These are phyloP conservation scores for Drosophila nasuta DNA, from an alignment of 1,140 invertebrate species.

Conservation along the genomic window DNA sequence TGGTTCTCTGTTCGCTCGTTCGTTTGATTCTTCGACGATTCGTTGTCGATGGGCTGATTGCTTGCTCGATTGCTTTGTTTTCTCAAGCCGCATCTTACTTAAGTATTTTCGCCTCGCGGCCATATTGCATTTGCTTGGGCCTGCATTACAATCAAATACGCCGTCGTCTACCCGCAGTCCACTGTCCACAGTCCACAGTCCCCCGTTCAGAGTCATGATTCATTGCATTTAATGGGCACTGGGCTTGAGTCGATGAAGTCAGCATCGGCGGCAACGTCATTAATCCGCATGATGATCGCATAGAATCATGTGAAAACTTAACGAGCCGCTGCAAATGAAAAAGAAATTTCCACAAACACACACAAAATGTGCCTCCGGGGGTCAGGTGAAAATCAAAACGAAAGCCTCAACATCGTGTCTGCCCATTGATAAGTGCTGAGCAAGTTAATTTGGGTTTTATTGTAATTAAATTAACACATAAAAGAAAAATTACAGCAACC, in stretches of 20 bases:
- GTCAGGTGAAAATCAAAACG: conserved; percentile 28
- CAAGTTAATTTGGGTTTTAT: conserved; percentile 78
- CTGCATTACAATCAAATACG: conserved; percentile 44
- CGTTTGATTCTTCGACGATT: not conserved
- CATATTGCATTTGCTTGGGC: conserved; percentile 24
- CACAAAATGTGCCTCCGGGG: conserved; percentile 3
- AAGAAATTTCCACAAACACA: conserved; percentile 52
- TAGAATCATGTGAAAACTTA: conserved; percentile 65
- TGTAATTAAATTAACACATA: conserved; percentile 80
- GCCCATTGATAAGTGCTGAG: conserved; percentile 65
- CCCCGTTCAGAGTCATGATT: conserved; percentile 60
- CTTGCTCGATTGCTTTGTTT: conserved; percentile 1
- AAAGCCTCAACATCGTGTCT: not conserved
- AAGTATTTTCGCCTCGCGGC: not conserved
- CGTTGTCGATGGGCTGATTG: not conserved
- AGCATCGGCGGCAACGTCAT: conserved; percentile 35
- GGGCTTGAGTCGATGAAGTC: conserved; percentile 57
- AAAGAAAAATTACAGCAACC: conserved; percentile 30
- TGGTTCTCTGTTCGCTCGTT: not conserved
- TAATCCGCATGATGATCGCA: conserved; percentile 33
- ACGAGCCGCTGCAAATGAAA: conserved; percentile 63
- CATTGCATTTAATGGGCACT: conserved; percentile 67
- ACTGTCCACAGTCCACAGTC: not conserved
- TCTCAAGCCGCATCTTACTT: conserved; percentile 4
- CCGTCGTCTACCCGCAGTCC: conserved; percentile 11